phyloP scores from a whole-genome alignment of 1,140 invertebrate species.

The Orchestia grillus region DNA sequence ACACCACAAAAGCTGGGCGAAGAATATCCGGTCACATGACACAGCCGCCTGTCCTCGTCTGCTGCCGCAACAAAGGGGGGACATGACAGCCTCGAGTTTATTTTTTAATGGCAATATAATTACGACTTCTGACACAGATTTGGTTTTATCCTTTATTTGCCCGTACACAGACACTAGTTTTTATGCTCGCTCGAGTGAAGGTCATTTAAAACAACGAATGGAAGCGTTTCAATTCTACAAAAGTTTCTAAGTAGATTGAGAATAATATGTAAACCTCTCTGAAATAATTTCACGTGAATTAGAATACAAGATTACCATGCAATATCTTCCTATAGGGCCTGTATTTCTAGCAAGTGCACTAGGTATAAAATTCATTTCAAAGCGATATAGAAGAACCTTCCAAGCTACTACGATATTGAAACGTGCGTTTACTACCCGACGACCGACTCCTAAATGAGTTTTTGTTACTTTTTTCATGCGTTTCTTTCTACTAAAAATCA shows the following conservation, averaged over 20 bases:
- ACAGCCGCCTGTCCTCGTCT: conserved; percentile 14
- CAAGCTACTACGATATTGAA: not conserved
- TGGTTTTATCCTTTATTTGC: not conserved
- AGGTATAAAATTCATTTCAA: not conserved
- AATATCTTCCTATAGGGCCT: not conserved
- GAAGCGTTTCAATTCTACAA: no score
- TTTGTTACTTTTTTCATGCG: not conserved
- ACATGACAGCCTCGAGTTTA: conserved; percentile 18
- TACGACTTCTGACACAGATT: not conserved
- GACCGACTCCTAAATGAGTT: not conserved
- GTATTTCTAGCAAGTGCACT: not conserved
- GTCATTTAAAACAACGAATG: not conserved
- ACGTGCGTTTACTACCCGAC: not conserved
- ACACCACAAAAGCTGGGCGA: conserved; percentile 12
- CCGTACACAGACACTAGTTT: not conserved
- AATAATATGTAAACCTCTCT: not conserved
- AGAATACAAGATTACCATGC: not conserved
- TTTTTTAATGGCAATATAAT: conserved; percentile 31
- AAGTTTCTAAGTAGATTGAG: not conserved
- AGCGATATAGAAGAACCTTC: not conserved
- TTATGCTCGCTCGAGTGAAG: not conserved
- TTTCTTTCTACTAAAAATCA: not conserved
- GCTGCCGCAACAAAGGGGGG: not conserved
- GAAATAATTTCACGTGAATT: not conserved
- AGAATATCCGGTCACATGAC: conserved; percentile 54